These are phyloP conservation scores for Climacteris rufus DNA, from an alignment of 2,113 vertebrate species.

Conservation along the genomic window DNA sequence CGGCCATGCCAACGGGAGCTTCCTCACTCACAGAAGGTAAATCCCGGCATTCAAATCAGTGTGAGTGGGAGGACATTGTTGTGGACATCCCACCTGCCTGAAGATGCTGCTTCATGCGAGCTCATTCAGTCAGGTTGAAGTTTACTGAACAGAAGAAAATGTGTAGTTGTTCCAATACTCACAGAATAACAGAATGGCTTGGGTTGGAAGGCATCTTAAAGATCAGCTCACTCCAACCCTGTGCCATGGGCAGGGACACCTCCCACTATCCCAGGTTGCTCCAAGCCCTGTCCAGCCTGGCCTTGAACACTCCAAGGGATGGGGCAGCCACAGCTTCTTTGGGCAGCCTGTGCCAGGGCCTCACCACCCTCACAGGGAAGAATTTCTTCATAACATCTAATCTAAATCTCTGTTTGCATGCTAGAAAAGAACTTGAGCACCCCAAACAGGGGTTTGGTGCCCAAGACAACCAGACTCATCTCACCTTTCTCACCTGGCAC, in stretches of 20 bases:
- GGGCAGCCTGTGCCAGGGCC: not conserved
- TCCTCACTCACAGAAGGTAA: constrained; percentile 97
- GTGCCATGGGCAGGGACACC: not conserved
- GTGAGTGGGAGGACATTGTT: rapidly evolving
- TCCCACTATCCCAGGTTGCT: rapidly evolving
- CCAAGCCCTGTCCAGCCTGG: not conserved
- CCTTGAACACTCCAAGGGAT: not conserved
- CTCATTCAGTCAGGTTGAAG: not conserved
- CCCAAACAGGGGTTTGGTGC: not conserved
- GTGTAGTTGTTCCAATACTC: not conserved
- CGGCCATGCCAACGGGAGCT: constrained; percentile 94
- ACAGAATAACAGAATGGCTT: not conserved
- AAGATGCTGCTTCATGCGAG: not conserved
- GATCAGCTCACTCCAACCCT: rapidly evolving
- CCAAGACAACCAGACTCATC: not conserved
- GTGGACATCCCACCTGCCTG: too few species aligned
- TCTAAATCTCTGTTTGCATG: not conserved
- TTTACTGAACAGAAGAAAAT: not conserved
- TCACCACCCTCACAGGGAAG: not conserved
- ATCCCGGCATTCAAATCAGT: rapidly evolving
- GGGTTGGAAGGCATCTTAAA: not conserved
- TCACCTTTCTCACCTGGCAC: not conserved
- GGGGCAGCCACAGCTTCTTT: not conserved
- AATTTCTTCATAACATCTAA: not conserved
- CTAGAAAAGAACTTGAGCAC: not conserved